These are phyloP conservation scores for Leucopsar rothschildi DNA, from an alignment of 2,113 vertebrate genomes.

Conservation along the genomic window DNA sequence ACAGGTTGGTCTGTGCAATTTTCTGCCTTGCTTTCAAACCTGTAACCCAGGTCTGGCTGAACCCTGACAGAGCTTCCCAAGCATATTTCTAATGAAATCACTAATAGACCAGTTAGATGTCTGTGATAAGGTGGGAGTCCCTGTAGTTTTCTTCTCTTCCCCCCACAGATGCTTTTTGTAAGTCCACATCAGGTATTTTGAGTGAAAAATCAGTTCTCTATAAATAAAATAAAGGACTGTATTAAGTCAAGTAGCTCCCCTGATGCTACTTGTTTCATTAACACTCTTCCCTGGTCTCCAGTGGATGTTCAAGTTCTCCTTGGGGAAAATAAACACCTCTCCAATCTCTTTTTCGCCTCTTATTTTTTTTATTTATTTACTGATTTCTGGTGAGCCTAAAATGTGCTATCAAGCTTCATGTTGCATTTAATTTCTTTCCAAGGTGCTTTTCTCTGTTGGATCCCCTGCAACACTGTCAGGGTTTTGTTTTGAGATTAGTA, in stretches of 20 bases:
- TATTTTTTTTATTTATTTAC: not conserved
- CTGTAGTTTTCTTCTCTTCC: not conserved
- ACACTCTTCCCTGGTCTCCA: not conserved
- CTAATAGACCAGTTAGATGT: not conserved
- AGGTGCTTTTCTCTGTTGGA: not conserved
- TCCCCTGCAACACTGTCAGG: not conserved
- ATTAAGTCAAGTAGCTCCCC: slow-evolving; percentile 17
- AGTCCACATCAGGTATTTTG: not conserved
- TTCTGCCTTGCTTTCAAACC: not conserved
- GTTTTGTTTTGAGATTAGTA: not conserved
- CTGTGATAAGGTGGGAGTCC: not conserved
- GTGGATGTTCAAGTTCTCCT: not conserved
- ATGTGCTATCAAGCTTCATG: not conserved
- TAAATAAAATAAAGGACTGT: slow-evolving; percentile 24
- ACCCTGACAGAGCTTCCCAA: not conserved
- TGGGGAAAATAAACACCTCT: slow-evolving; percentile 30
- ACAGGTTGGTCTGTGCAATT: not conserved
- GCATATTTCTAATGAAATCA: not conserved
- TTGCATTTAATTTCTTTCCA: not conserved
- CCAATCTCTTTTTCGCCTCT: not conserved
- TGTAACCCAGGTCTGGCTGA: not conserved
- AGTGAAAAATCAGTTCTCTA: not conserved
- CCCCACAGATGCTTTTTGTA: not conserved
- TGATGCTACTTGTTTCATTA: slow-evolving; percentile 21
- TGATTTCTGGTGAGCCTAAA: not conserved